These are phyloP conservation scores for Podabrus alpinus DNA, from an alignment of 2,888 invertebrate genomes.

Conservation along the genomic window DNA sequence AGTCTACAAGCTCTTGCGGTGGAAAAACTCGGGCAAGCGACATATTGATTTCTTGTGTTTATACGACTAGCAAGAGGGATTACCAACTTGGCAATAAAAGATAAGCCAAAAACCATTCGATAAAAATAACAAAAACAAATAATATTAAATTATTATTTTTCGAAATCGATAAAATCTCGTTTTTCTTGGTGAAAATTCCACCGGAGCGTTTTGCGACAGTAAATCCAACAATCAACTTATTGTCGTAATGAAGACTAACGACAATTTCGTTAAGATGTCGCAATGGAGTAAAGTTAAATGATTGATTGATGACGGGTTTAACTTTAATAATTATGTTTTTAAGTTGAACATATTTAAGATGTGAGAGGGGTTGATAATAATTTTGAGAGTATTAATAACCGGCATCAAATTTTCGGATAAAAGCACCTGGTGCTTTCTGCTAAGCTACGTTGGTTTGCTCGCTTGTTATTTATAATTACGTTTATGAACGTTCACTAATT, in stretches of 20 bases:
- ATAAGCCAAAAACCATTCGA: neutral
- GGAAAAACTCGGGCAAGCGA: neutral
- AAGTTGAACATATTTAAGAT: slow-evolving; percentile 12
- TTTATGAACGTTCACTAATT: neutral
- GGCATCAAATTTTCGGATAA: slow-evolving; percentile 10
- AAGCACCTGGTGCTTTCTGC: slow-evolving; percentile 7
- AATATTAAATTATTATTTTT: neutral
- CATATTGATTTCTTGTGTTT: slow-evolving; percentile 10
- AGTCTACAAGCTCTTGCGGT: slow-evolving; percentile 9
- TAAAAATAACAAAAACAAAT: neutral
- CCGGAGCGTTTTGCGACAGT: neutral
- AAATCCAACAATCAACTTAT: neutral
- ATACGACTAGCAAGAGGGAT: neutral
- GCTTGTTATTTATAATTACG: slow-evolving; percentile 3
- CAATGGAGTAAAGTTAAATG: slow-evolving; percentile 7
- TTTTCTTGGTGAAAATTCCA: neutral
- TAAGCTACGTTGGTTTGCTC: neutral
- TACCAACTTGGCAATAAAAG: slow-evolving; percentile 8
- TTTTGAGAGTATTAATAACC: slow-evolving; percentile 18
- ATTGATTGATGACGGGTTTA: slow-evolving; percentile 16
- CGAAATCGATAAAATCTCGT: neutral
- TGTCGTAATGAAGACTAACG: neutral
- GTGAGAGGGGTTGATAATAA: slow-evolving; percentile 10
- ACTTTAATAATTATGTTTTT: slow-evolving; percentile 17
- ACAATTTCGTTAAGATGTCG: neutral